phyloP scores from a whole-genome alignment of 2,797 vertebrate genomes.

The Prionace glauca region DNA sequence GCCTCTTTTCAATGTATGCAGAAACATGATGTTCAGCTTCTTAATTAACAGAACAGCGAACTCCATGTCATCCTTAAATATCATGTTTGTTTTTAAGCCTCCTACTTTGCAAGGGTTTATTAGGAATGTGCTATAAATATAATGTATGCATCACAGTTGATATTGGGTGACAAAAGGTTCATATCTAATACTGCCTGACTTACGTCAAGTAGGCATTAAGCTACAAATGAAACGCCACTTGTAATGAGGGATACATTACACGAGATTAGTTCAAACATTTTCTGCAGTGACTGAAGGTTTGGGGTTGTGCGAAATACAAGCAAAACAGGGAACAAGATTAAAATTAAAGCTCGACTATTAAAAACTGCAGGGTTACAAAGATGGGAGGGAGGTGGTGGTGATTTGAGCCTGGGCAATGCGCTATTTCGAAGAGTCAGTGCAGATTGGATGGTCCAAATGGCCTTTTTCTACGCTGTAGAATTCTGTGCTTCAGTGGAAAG shows the following conservation, averaged over 20 bases:
- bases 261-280: neutral
- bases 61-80: neutral
- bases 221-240: neutral
- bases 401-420: no score
- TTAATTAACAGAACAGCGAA: neutral
- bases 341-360: neutral
- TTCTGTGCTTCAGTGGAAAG: no score
- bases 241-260: no score
- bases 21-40: neutral
- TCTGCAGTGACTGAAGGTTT: neutral
- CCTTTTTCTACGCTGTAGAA: no score
- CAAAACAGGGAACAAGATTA: neutral
- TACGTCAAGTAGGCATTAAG: neutral
- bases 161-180: neutral
- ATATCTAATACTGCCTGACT: neutral
- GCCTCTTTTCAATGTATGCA: neutral
- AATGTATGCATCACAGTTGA: neutral
- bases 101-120: neutral
- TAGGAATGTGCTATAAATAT: conserved; percentile 2
- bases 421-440: no score
- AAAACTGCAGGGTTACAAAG: neutral
- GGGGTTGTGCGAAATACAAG: neutral
- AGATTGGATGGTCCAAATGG: no score
- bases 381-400: no score
- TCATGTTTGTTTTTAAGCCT: neutral